Evolutionary conservation across 2,888 invertebrate species (phyloP).

Genomic region (Papilio protenor): DNA sequence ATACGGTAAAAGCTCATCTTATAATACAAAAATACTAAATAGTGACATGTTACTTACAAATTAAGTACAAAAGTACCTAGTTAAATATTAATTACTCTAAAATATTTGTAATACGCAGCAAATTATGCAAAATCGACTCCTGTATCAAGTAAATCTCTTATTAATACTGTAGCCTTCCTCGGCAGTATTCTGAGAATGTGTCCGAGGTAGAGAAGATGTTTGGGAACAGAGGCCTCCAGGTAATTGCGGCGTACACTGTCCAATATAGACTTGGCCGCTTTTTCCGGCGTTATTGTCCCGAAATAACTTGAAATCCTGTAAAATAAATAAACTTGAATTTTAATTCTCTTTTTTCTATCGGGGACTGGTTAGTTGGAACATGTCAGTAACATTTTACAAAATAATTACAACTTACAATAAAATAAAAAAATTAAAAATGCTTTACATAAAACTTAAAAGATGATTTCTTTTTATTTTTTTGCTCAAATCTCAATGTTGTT

Average conservation of each 20-base stretch:
- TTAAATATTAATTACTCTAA: neutral
- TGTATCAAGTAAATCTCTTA: constrained; percentile 86
- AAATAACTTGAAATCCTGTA: constrained; percentile 87
- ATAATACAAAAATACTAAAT: neutral
- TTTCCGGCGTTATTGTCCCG: constrained; percentile 84
- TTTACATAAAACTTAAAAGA: no score
- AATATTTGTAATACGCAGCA: neutral
- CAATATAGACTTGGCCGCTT: constrained; percentile 84
- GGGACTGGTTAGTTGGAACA: no score
- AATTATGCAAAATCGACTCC: constrained; percentile 86
- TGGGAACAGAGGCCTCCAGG: constrained; percentile 86
- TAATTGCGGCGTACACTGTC: constrained; percentile 86
- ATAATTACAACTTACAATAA: no score
- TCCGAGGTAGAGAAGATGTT: constrained; percentile 84
- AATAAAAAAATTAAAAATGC: no score
- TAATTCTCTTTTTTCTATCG: no score
- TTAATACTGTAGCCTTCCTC: constrained; percentile 84
- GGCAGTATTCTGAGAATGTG: constrained; percentile 85
- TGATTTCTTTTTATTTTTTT: no score
- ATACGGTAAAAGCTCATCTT: no score
- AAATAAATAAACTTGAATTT: neutral
- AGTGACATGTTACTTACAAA: neutral
- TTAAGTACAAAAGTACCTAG: neutral
- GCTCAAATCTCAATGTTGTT: no score
- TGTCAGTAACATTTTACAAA: no score